These are phyloP conservation scores for Drosophila nigritarsus DNA, from an alignment of 2,888 invertebrate species.

Conservation along the genomic window DNA sequence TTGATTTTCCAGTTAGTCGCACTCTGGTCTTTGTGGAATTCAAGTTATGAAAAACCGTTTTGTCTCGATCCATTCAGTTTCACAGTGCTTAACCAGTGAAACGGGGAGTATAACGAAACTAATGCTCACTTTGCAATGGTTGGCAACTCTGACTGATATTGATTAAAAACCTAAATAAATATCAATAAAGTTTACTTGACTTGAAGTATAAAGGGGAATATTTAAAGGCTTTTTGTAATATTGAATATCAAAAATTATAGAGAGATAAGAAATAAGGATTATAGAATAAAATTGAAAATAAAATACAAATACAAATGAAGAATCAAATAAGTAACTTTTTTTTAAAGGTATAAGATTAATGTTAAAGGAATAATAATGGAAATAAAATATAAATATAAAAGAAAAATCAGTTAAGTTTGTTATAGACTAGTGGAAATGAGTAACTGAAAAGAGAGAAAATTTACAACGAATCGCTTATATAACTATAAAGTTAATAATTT, in stretches of 20 bases:
- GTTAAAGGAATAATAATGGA: neutral
- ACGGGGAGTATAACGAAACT: neutral
- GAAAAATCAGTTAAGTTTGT: neutral
- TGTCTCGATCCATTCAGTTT: conserved; percentile 21
- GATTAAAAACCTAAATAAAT: neutral
- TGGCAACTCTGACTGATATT: neutral
- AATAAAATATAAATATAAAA: neutral
- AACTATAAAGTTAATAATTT: neutral
- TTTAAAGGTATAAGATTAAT: neutral
- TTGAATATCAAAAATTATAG: neutral
- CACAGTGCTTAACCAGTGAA: conserved; percentile 16
- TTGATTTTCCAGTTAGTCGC: conserved; percentile 67
- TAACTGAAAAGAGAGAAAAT: neutral
- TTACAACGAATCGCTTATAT: neutral
- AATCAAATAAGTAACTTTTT: neutral
- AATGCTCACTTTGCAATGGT: neutral
- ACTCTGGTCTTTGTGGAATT: conserved; percentile 62
- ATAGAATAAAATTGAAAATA: neutral
- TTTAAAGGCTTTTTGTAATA: neutral
- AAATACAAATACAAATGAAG: neutral
- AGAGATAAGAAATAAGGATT: too few relatives aligned
- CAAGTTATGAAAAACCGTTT: conserved; percentile 66
- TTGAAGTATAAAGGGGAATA: neutral
- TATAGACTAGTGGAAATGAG: neutral
- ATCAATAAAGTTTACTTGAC: neutral